These are phyloP conservation scores for Sebastes hubbsi DNA, from an alignment of 2,797 vertebrate species.

Conservation along the genomic window DNA sequence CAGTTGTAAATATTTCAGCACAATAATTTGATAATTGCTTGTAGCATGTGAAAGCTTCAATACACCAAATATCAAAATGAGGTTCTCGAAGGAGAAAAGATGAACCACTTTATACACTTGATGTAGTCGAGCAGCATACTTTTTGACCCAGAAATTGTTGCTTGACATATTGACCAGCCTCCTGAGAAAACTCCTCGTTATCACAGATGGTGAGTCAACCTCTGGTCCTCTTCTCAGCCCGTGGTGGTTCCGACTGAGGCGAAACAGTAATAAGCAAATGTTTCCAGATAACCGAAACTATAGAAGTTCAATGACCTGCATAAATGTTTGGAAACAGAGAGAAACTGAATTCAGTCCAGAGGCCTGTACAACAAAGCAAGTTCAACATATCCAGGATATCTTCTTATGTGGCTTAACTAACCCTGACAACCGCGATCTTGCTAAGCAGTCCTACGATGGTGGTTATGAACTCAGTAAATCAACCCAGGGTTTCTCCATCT, in stretches of 20 bases:
- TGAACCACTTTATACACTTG: background rate
- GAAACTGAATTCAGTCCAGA: background rate
- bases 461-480: no score
- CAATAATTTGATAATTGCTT: background rate
- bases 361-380: no score
- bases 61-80: background rate
- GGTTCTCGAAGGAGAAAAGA: background rate
- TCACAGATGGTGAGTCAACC: slow-evolving; percentile 1
- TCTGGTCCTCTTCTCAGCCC: background rate
- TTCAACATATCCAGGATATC: no score
- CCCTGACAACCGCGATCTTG: no score
- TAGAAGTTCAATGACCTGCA: slow-evolving; percentile 22
- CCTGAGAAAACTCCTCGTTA: background rate
- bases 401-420: no score
- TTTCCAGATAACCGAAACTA: background rate
- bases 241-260: background rate
- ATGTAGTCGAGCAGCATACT: background rate
- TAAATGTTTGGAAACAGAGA: background rate
- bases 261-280: slow-evolving; percentile 1
- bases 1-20: background rate
- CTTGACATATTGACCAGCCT: background rate
- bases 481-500: no score
- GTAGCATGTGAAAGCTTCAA: background rate
- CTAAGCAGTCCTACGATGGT: no score
- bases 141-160: background rate